Base-by-base conservation (phyloP, 2,113 vertebrate species). In the Phalacrocorax brasilianus region DNA sequence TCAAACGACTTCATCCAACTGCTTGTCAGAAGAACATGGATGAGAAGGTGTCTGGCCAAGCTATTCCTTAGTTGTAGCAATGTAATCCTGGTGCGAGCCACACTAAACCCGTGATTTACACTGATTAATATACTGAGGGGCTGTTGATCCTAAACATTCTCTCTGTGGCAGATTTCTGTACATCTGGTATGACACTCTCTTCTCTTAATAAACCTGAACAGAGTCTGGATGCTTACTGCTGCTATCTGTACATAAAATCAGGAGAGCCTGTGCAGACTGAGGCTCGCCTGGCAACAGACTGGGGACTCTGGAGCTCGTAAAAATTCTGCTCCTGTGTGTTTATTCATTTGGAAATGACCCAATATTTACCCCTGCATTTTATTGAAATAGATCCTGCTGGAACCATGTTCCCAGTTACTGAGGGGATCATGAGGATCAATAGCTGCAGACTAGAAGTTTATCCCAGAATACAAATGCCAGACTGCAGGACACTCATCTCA, bases 1-100 rank as follows among this genome's bases (percentile, higher is more conserved):
- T 95, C 70, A 63, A n/a, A 52, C 8, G 22, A 89, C 91, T 91
- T 97, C 89, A 87, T 78, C 86, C 91, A 73, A 83, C 81, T 58
- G 45, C 89, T 91, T 82, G 78, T 95, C 76, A 88, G 89, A 56
- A 68, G 83, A 70, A 47, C 89, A 61, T 23, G 77, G 89, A 76
- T 66, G 91, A 91, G 72, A 52, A 96, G 94, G 86, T 95, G 91
- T 50, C 91, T 82, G 94, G 89, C 71, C 91, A 93, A 79, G 71
- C 47, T 85, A 59, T 74, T 89, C 42, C 55, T 59, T 2, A 27
- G 44, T 9, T 73, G 42, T 4, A 74, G 71, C 0, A 0, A 71
- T 26, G 75, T 50, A 92, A 95, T 81, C 80, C 92, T 68, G 38
- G 56, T 0, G 0, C 0, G 5, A 95, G 56, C 77, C 83, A 56